A percentile compares a stretch with the other conserved stretches of the same genome.
Evolutionary conservation across 2,797 vertebrate genomes (phyloP).

Genomic region (Micrastur ruficollis): DNA sequence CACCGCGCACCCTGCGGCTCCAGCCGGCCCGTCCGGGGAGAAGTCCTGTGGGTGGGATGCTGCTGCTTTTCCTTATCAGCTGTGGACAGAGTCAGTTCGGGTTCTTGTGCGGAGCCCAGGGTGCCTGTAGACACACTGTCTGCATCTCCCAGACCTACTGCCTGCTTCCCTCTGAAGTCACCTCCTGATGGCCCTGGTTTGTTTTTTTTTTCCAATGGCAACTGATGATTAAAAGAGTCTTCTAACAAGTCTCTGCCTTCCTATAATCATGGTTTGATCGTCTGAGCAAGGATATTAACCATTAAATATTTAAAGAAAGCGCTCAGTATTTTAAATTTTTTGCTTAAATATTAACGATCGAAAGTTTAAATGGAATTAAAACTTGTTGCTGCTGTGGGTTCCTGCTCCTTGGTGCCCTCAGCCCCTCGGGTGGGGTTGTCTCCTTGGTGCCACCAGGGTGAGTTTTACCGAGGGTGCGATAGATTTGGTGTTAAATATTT

Average conservation of each 20-base stretch:
- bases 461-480: background rate
- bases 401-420: background rate
- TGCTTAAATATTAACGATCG: constrained; percentile 30
- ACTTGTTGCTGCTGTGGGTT: background rate
- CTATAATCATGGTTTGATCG: background rate
- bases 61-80: background rate
- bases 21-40: no score
- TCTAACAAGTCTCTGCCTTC: constrained; percentile 12
- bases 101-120: background rate
- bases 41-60: background rate
- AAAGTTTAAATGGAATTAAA: background rate
- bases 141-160: background rate
- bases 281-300: background rate
- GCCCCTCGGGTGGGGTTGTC: background rate
- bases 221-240: background rate
- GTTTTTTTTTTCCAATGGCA: background rate
- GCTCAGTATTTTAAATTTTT: constrained; percentile 24
- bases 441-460: background rate
- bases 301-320: constrained; percentile 52
- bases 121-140: background rate
- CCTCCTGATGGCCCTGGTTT: background rate
- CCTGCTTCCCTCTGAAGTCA: background rate
- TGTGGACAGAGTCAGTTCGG: background rate
- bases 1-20: background rate
- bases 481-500: background rate